Conservation (phyloP, 2,113 vertebrate genomes). For the Brachyhypopomus occidentalis region DNA sequence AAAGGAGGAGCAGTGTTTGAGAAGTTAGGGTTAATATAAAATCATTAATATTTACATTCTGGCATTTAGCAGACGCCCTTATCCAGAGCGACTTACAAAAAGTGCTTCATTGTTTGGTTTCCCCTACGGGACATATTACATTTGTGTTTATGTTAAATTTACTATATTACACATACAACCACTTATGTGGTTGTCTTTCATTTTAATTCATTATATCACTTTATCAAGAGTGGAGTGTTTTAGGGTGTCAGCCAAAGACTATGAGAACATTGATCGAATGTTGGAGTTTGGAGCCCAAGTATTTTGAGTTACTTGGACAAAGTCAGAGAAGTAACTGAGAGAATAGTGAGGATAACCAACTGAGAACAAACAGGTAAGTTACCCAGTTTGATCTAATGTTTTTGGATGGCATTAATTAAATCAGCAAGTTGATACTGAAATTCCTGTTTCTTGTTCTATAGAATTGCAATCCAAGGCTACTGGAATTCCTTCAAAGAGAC, state of each 20-base stretch:
- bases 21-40: no score
- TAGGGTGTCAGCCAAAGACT: neutral
- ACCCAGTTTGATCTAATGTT: neutral
- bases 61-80: no score
- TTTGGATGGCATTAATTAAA: neutral
- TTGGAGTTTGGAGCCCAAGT: neutral
- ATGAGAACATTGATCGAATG: constrained; percentile 19
- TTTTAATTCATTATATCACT: no score
- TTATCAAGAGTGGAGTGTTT: constrained; percentile 3
- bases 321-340: neutral
- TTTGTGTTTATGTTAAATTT: no score
- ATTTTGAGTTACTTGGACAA: constrained; percentile 27
- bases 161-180: no score
- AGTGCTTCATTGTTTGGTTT: no score
- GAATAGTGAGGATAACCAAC: neutral
- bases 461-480: constrained; percentile 12
- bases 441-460: neutral
- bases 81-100: no score
- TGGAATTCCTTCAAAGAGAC: constrained; percentile 24
- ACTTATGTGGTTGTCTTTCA: no score
- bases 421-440: no score
- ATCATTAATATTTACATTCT: no score
- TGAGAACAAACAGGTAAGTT: constrained; percentile 2
- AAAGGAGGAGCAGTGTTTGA: no score
- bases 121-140: no score